Base-by-base conservation (phyloP, 1,140 invertebrate genomes). In the Myzus persicae region DNA sequence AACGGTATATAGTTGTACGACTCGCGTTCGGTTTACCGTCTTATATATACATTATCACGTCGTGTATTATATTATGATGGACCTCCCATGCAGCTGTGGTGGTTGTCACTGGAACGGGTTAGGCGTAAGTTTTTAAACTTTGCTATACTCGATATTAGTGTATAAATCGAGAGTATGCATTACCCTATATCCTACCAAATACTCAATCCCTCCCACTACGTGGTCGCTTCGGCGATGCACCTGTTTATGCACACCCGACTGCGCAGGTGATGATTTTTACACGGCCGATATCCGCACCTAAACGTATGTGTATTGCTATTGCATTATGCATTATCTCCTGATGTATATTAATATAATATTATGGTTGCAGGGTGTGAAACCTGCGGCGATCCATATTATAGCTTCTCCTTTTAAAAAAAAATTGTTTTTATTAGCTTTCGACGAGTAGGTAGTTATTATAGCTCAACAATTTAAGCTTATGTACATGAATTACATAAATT, bases 21-120 rank as follows among this genome's bases (percentile, higher is more conserved):
- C n/a, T n/a, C 2, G 46, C 46, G 87, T 88, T 88, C 87, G 87
- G 84, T 87, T 87, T 44, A 85, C 40, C 84, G 31, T 18, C 46
- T 48, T 48, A 18, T 46, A 46, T 46, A 46, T 42, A 44, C 40
- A 44, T 85, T 82, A 38, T 31, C 84, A 5, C 85, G 42, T n/a
- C 44, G n/a, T 46, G 31, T 44, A 42, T 26, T 14, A 14, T 48
- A 48, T 48, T 18, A 48, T 38, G 42, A 42, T n/a, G 20, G 44
- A 89, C 87, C 87, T 48, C 87, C 87, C 84, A 87, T 48, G 26
- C 87, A 3, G 87, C 20, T 44, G 42, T 42, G 22, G 42, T 22
- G 44, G 42, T 51, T 51, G 18, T 36, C 87, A 48, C n/a, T 20
- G 87, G 18, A 48, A 51, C 46, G 46, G 46, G 46, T 89, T 87